Conservation (phyloP, 2,797 vertebrate species). For the Malacoraja senta region DNA sequence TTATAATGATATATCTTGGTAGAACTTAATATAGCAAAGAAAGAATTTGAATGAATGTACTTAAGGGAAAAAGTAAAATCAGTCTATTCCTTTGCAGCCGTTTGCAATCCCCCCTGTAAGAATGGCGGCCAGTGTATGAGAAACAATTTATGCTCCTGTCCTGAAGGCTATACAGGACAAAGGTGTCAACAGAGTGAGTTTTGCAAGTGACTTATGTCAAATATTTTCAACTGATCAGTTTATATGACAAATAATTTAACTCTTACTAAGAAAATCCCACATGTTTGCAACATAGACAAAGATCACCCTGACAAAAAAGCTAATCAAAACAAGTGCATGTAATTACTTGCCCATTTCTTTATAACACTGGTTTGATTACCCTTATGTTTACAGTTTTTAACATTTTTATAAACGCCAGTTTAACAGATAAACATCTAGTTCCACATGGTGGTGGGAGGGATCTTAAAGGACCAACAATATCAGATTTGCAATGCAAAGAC, state of each 20-base stretch:
- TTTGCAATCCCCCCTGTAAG: conserved; percentile 39
- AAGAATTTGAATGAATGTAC: neutral
- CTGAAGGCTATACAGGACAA: conserved; percentile 36
- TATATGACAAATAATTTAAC: neutral
- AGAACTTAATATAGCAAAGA: neutral
- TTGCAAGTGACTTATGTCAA: neutral
- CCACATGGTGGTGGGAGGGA: conserved; percentile 40
- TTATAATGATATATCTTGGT: neutral
- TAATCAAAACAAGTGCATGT: neutral
- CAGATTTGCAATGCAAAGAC: conserved; percentile 43
- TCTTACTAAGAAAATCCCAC: neutral
- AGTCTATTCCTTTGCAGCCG: conserved; percentile 31
- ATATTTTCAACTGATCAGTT: neutral
- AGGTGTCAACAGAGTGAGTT: conserved; percentile 40
- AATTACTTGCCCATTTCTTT: neutral
- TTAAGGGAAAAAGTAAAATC: neutral
- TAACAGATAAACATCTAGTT: neutral
- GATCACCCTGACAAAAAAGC: neutral
- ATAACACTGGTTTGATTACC: neutral
- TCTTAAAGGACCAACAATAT: conserved; percentile 51
- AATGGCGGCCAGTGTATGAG: conserved; percentile 40
- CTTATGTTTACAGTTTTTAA: neutral
- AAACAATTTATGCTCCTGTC: conserved; percentile 40
- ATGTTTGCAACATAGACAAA: neutral
- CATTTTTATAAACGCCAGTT: neutral